Percentiles rank a stretch among this genome's conserved stretches.
phyloP scores from a whole-genome alignment of 2,113 vertebrate genomes.

The Petroica traversi region DNA sequence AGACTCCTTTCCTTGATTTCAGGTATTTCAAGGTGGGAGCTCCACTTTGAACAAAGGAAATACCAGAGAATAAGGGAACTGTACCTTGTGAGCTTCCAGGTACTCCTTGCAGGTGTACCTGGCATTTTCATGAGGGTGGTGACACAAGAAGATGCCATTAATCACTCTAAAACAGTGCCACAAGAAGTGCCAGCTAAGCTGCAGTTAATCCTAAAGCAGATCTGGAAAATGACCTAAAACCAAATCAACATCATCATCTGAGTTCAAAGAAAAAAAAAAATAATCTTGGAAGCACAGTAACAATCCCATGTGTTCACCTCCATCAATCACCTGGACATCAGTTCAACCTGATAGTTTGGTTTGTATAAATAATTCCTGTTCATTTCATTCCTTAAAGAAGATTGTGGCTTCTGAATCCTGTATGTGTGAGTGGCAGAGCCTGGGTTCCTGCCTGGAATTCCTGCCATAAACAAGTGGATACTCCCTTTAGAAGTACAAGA shows the following conservation, averaged over 20 bases:
- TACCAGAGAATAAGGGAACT: not conserved
- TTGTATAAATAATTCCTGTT: not conserved
- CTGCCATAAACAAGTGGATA: not conserved
- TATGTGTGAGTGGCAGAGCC: not conserved
- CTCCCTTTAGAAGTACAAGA: not conserved
- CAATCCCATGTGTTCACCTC: not conserved
- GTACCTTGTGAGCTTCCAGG: not conserved
- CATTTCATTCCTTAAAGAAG: not conserved
- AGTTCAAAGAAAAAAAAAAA: not conserved
- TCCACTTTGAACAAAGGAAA: not conserved
- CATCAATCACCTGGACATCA: not conserved
- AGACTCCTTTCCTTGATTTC: not conserved
- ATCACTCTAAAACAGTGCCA: not conserved
- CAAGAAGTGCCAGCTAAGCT: not conserved
- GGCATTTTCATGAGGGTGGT: not conserved
- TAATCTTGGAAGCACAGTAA: not conserved
- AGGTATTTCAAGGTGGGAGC: not conserved
- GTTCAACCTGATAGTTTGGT: not conserved
- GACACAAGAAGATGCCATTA: not conserved
- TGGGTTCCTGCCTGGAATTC: not conserved
- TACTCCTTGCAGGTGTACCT: not conserved
- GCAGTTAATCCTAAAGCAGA: not conserved
- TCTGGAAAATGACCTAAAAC: constrained; percentile 14
- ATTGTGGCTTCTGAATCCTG: not conserved
- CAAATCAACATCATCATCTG: not conserved